A percentile compares a stretch with the other conserved stretches of the same genome.
These are phyloP conservation scores for Percina caprodes DNA, from an alignment of 2,113 vertebrate genomes.

Conservation along the genomic window DNA sequence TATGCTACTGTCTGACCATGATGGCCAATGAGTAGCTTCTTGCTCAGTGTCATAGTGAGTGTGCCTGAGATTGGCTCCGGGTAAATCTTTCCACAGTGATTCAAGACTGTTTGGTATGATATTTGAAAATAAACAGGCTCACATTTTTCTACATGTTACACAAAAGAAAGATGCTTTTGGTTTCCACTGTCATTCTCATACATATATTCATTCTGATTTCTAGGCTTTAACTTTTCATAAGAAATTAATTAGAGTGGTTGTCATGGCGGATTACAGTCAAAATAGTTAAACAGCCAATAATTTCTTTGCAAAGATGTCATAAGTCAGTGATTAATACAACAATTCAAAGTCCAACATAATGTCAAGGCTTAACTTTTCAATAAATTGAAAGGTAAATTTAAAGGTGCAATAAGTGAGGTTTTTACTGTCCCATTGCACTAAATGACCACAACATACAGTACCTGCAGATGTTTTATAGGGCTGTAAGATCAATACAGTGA, in stretches of 20 bases:
- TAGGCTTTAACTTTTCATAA: neutral
- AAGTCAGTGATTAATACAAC: slow-evolving; percentile 3
- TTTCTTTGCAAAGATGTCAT: neutral
- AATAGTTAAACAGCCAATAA: neutral
- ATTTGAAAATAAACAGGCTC: slow-evolving; percentile 5
- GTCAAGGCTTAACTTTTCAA: neutral
- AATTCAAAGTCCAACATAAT: slow-evolving; percentile 5
- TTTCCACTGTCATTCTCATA: neutral
- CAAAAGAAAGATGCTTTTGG: neutral
- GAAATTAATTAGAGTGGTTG: neutral
- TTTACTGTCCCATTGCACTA: slow-evolving; percentile 12
- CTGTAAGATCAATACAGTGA: slow-evolving; percentile 36
- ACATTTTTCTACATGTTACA: neutral
- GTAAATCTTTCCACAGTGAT: slow-evolving; percentile 34
- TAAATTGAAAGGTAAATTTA: slow-evolving; percentile 50
- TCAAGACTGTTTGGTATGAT: neutral
- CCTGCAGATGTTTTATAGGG: slow-evolving; percentile 27
- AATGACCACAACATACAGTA: slow-evolving; percentile 20
- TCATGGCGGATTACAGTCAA: neutral
- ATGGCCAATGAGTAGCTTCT: slow-evolving; percentile 68
- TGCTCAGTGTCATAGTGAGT: slow-evolving; percentile 41
- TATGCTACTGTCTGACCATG: slow-evolving; percentile 78
- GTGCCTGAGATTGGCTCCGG: slow-evolving; percentile 51
- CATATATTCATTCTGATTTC: neutral
- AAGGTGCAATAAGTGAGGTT: slow-evolving; percentile 16